Evolutionary conservation across 1,140 invertebrate species (phyloP).

Genomic region (Drosophila biarmipes): DNA sequence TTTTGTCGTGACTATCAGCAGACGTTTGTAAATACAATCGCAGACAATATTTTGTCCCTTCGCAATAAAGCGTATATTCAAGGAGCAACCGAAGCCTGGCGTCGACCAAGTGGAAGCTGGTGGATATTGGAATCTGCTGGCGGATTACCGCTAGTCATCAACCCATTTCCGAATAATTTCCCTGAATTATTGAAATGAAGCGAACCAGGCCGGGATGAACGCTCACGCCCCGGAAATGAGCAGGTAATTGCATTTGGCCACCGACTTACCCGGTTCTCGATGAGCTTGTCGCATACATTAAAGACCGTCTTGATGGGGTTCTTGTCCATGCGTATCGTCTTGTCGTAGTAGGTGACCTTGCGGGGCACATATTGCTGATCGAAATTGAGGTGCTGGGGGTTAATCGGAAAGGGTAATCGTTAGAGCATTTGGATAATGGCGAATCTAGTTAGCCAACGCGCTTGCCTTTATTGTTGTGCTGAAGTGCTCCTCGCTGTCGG

Average conservation of each 20-base stretch:
- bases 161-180: slow-evolving; percentile 71
- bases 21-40: too few relatives aligned
- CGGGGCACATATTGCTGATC: slow-evolving; percentile 91
- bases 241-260: slow-evolving; percentile 59
- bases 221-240: slow-evolving; percentile 20
- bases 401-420: background rate
- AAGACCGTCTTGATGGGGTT: slow-evolving; percentile 97
- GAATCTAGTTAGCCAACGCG: slow-evolving; percentile 57
- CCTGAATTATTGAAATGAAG: slow-evolving; percentile 71
- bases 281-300: slow-evolving; percentile 96
- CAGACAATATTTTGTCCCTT: too few relatives aligned
- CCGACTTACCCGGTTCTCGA: slow-evolving; percentile 88
- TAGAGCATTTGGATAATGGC: slow-evolving; percentile 17
- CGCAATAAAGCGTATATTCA: background rate
- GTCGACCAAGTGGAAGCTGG: slow-evolving; percentile 25
- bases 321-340: slow-evolving; percentile 95
- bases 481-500: slow-evolving; percentile 91
- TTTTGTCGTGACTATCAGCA: too few relatives aligned
- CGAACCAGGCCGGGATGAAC: slow-evolving; percentile 4
- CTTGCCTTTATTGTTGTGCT: slow-evolving; percentile 92
- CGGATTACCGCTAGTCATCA: slow-evolving; percentile 71
- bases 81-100: background rate
- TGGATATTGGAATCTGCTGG: slow-evolving; percentile 52
- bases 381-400: slow-evolving; percentile 87
- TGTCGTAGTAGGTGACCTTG: slow-evolving; percentile 93